Base-by-base conservation (phyloP, 2,797 vertebrate species). In the Aselliscus stoliczkanus region DNA sequence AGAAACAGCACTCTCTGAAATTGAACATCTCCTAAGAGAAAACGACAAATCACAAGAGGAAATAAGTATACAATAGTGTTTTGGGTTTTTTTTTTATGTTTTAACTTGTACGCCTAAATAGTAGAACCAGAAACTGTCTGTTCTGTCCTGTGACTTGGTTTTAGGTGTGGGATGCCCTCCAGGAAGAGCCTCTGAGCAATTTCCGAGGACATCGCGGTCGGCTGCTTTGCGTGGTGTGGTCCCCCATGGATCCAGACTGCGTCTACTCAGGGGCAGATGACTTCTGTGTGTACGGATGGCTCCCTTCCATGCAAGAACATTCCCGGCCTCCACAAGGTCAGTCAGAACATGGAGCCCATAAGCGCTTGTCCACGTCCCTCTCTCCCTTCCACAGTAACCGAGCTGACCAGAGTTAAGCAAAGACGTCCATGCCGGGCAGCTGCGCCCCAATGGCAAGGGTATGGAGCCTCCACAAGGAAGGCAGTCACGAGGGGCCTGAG, bases 261-360 rank as follows among this genome's bases (percentile, higher is more conserved):
- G 95, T 99, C 97, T 99, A 99, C 98, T 99, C 99, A 0, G 99
- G 99, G 92, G 99, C 99, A 34, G 99, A 99, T 97, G 99, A 99
- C 98, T 99, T 99, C 98, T 99, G 99, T 25, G 98, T 99, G 77
- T 99, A 99, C 89, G 99, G 99, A 94, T 99, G 99, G 99, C 98
- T 97, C 9, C 95, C 99, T 93, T 99, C 99, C 94, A 99, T 99
- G 94, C 99, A 99, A 87, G 98, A 99, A 44, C 99, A 99, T 3
- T 98, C 98, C 9, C 98, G 98, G 47, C 99, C 99, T 0, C 99
- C 99, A 0, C 99, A 99, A 98, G 99, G 99, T 99, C 95, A 98
- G 98, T 97, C 20, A 50, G 44, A 69, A 64, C 65, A 1, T 20
- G 25, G 44, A 34, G 52, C 64, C 64, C n/a, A 4, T 31, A 60